phyloP scores from a whole-genome alignment of 2,113 vertebrate genomes.

The Bettongia penicillata region DNA sequence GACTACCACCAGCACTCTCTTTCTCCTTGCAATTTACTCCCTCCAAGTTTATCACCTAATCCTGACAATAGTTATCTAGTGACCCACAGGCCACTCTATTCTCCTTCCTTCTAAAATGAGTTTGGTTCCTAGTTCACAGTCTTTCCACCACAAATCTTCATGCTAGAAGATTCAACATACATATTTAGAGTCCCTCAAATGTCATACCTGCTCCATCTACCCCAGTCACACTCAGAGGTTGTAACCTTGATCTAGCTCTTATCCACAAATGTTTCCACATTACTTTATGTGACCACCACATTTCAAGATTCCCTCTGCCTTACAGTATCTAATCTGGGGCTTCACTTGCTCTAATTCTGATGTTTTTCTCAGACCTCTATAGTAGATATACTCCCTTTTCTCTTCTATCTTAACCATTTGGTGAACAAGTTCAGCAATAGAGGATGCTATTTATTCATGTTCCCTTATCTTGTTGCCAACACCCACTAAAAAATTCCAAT shows the following conservation, averaged over 20 bases:
- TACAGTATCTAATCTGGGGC: not conserved
- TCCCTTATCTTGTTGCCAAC: not conserved
- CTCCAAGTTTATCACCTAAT: not conserved
- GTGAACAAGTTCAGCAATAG: not conserved
- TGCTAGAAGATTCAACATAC: not conserved
- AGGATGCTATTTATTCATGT: not conserved
- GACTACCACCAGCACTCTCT: not conserved
- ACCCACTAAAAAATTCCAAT: not conserved
- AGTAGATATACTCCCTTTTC: not conserved
- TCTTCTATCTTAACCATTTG: not conserved
- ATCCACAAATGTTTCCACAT: not conserved
- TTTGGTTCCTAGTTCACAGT: not conserved
- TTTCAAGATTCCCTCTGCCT: not conserved
- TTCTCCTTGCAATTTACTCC: not conserved
- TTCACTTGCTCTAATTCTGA: not conserved
- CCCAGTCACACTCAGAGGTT: not conserved
- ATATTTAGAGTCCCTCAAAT: not conserved
- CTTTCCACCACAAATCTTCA: not conserved
- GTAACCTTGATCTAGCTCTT: not conserved
- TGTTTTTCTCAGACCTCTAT: not conserved
- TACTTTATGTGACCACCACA: not conserved
- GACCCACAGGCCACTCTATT: not conserved
- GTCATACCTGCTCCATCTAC: not conserved
- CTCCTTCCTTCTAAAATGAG: not conserved
- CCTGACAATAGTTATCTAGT: not conserved